Evolutionary conservation across 2,113 vertebrate species (phyloP), one percentile per base, ranked within the genome.

Genomic region (Chaetodon auriga): DNA sequence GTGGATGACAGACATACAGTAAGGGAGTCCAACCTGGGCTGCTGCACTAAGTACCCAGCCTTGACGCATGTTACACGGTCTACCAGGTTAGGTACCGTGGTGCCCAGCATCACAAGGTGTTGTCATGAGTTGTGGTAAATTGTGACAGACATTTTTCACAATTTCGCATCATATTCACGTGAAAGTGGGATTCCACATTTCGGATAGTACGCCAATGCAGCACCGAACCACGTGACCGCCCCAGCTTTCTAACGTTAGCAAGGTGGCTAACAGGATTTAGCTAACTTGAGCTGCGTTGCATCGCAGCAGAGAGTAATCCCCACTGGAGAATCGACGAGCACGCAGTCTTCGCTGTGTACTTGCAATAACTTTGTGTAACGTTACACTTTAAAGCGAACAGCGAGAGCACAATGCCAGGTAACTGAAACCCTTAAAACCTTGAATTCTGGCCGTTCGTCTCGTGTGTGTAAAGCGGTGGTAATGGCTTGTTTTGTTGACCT

Each of bases 401-500:
- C 68, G 41, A 79, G 64, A 84, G 62, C 68, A 86, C 83, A 14
- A 95, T 95, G 94, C 94, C 94, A 94, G 94, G 94, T 94, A 92
- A 89, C 45, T 16, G 10, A 1, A n/a, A 30, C 10, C 0, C 4
- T 18, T 1, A 19, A 46, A 14, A 7, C 7, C 19, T n/a, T 6
- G 4, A 45, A 11, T 49, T 13, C 36, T 14, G 15, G 55, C 19
- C 30, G 25, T 13, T 19, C 6, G 74, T 63, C 8, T 4, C 16
- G 53, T 41, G 46, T 16, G 21, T 16, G 72, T 25, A 10, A 1
- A 38, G 49, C 45, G 14, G 60, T 23, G 30, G 75, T 73, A 75
- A 75, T 80, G 80, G 83, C 89, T 93, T 93, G 93, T 93, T 92
- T 86, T 94, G 91, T 91, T 93, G 94, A 92, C 90, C 90, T 79